Base-by-base conservation (phyloP, 2,113 vertebrate species). In the Solea solea region DNA sequence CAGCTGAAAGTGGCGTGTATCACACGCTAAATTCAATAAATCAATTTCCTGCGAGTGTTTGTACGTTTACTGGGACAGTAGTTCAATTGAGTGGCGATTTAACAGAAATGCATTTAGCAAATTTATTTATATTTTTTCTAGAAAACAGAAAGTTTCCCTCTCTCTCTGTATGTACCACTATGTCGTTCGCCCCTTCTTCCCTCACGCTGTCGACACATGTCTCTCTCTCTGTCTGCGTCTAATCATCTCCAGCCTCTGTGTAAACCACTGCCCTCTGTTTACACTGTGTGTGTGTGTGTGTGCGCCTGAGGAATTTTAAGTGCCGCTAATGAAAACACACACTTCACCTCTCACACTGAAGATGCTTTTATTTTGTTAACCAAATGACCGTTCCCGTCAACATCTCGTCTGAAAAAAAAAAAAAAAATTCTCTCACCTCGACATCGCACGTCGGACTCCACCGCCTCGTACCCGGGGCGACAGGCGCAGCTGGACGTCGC, bases 401-500 rank as follows among this genome's bases (percentile, higher is more conserved):
- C 48, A 14, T 49, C 13, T 15, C 46, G 7, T 49, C 14, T 49
- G 3, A 13, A 48, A 48, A 13, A 11, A 13, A 46, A 45, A 45
- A 45, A 48, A 14, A 48, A 48, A 1, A 1, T 48, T 48, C 9
- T 41, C 93, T 94, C 52, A 95, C 95, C 95, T 91, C 91, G 61
- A 42, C 96, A 97, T 16, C 76, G 88, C 8, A 89, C 82, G 39
- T 93, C 91, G 0, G 73, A 86, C 3, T 93, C 94, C 0, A 86
- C 64, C 0, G 95, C 87, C 74, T 95, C 93, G 7, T 93, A 92
- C 0, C 96, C 95, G 0, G 93, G 82, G 1, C 87, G 87, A 65
- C 96, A 97, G 61, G 83, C 85, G 13, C 96, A 97, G 73, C 90
- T 93, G 0, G 92, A 93, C 0, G 93, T 87, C 0, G 93, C 91